Base-by-base conservation (phyloP, 2,888 invertebrate genomes). In the Troglohyphantes excavatus region DNA sequence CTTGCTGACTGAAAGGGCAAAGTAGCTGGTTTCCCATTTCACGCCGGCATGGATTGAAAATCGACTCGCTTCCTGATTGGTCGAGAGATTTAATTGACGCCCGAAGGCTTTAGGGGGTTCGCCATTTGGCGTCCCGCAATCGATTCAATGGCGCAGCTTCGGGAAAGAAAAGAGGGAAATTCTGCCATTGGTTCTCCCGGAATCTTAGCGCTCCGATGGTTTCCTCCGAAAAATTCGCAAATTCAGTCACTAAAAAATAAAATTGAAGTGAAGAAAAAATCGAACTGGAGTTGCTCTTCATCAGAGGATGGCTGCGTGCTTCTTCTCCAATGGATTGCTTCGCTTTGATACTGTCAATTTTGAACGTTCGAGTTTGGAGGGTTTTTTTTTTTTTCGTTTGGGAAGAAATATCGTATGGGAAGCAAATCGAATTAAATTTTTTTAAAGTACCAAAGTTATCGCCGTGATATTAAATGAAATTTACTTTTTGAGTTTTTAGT, bases 111-210 rank as follows among this genome's bases (percentile, higher is more conserved):
- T 89, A 17, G 82, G 82, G 21, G 88, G 75, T 82, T 89, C 82
- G 82, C 88, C 88, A 89, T 89, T 89, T 89, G 88, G 88, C 82
- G 88, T 61, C 65, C 88, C 88, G 75, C 88, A 89, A 89, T 89
- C 88, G 88, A 89, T 89, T 82, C 70, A 61, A 59, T 65, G 75
- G 81, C 81, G 87, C 75, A 68, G 59, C 29, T 26, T 33, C n/a
- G 65, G 46, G 27, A 53, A n/a, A 23, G 59, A 53, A 53, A 53
- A 75, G 53, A 29, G 73, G 53, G 81, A 67, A 67, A 79, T 81
- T 76, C 82, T 19, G 26, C 76, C 75, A 76, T 89, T 89, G 88
- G 88, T 46, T 89, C 87, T 46, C 46, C 33, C 70, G 29, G 27
- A 63, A 67, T 84, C 75, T 75, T 53, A 53, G 23, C 46, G 75